phyloP scores from a whole-genome alignment of 2,113 vertebrate genomes.

The Myotis lucifugus region DNA sequence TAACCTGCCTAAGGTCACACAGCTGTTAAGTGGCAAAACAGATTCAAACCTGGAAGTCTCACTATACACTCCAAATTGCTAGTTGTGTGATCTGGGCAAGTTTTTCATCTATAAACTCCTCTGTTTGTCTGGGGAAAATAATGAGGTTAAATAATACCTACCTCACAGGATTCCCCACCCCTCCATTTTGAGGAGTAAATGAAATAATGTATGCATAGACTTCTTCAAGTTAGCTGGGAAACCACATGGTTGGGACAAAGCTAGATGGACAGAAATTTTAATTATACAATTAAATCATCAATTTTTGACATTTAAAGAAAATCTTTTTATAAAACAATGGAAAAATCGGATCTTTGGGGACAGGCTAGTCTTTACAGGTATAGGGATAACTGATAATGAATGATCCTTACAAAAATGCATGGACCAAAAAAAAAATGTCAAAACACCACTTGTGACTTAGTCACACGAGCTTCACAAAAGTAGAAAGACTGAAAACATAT shows the following conservation, averaged over 20 bases:
- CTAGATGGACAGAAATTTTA: neutral
- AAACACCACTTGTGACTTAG: neutral
- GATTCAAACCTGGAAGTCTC: neutral
- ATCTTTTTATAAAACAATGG: neutral
- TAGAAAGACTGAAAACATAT: neutral
- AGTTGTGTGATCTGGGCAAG: neutral
- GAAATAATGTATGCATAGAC: neutral
- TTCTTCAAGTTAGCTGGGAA: neutral
- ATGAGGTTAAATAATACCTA: neutral
- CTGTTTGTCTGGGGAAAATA: neutral
- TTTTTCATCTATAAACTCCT: neutral
- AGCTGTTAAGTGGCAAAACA: neutral
- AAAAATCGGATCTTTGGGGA: neutral
- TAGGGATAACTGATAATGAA: neutral
- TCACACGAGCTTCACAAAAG: neutral
- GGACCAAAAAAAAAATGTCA: neutral
- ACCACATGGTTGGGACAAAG: neutral
- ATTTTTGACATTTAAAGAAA: conserved; percentile 32
- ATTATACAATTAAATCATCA: neutral
- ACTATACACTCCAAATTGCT: neutral
- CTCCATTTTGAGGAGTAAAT: neutral
- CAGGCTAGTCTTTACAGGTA: conserved; percentile 1
- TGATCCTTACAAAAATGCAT: neutral
- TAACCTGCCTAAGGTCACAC: neutral
- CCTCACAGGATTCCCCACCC: neutral